A percentile compares a stretch with the other conserved stretches of the same genome.
These are phyloP conservation scores for Orchesella cincta DNA, from an alignment of 1,140 invertebrate species.

Conservation along the genomic window DNA sequence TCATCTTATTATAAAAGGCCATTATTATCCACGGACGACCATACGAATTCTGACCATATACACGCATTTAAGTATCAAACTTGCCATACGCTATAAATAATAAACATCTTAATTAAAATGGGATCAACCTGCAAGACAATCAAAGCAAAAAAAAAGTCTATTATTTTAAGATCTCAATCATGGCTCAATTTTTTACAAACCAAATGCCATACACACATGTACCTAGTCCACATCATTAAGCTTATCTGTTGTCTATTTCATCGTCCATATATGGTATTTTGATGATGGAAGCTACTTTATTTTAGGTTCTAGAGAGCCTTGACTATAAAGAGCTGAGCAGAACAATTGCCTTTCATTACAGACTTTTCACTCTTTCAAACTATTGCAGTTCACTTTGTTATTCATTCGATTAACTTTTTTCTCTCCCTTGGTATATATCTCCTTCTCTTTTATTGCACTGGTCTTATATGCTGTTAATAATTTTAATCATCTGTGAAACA, in stretches of 20 bases:
- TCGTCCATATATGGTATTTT: background rate
- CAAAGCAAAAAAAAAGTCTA: background rate
- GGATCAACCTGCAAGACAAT: background rate
- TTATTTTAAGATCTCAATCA: constrained; percentile 5
- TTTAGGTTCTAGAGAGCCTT: background rate
- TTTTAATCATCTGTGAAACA: constrained; percentile 4
- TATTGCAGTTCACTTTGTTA: background rate
- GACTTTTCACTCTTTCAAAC: too few relatives aligned
- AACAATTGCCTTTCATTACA: too few relatives aligned
- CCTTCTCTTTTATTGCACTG: background rate
- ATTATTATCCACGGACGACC: background rate
- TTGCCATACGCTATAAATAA: background rate
- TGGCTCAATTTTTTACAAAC: background rate
- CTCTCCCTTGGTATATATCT: background rate
- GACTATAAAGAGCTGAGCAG: background rate
- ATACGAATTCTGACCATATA: background rate
- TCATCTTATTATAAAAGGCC: background rate
- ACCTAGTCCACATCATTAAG: background rate
- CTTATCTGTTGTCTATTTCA: background rate
- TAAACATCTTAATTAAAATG: constrained; percentile 26
- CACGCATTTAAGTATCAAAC: background rate
- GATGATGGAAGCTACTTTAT: background rate
- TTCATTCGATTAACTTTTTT: background rate
- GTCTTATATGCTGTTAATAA: background rate
- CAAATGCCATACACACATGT: background rate